These are phyloP conservation scores for Machaerirhynchus nigripectus DNA, from an alignment of 2,113 vertebrate species.

Conservation along the genomic window DNA sequence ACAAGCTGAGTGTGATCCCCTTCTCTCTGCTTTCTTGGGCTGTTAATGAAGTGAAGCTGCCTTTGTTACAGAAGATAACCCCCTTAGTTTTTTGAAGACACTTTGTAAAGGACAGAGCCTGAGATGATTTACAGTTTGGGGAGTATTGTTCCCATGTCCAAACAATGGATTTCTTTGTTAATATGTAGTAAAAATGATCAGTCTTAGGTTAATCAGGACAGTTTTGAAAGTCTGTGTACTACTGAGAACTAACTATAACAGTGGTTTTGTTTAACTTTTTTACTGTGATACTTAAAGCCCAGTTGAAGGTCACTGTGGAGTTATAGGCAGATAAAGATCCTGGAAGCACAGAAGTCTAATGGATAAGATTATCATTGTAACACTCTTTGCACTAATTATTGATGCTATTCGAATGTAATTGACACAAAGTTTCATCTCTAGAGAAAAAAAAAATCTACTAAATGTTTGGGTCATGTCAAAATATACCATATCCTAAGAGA, in stretches of 20 bases:
- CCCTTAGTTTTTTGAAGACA: not conserved
- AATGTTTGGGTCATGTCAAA: not conserved
- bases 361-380: not conserved
- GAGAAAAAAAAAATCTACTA: not conserved
- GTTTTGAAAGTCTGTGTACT: not conserved
- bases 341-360: not conserved
- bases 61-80: not conserved
- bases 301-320: not conserved
- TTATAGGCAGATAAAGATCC: not conserved
- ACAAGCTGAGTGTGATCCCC: not conserved
- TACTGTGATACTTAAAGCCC: not conserved
- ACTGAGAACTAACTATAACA: not conserved
- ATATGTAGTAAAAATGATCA: not conserved
- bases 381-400: not conserved
- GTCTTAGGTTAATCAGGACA: not conserved
- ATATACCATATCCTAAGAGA: not conserved
- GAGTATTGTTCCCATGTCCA: not conserved
- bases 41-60: not conserved
- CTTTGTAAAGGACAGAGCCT: not conserved
- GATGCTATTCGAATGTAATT: slow-evolving; percentile 15
- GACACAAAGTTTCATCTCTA: not conserved
- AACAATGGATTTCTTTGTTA: not conserved
- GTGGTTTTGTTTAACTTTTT: not conserved
- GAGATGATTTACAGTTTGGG: not conserved
- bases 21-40: not conserved